Evolutionary conservation across 1,140 invertebrate genomes (phyloP).

Genomic region (Cyrtorhinus lividipennis): DNA sequence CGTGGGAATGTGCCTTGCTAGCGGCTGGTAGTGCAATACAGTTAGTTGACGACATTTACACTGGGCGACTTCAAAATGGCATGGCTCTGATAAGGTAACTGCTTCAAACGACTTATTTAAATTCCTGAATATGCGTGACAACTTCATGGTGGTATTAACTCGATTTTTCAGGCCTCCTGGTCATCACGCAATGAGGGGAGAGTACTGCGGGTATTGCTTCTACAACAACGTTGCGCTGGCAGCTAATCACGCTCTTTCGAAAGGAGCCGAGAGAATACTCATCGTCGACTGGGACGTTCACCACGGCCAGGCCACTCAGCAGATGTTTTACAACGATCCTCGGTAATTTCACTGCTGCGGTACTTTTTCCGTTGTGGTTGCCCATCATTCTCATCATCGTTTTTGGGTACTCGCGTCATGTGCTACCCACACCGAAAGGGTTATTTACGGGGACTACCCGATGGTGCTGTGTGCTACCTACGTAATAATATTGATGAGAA

Average conservation of each 20-base stretch:
- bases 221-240: slow-evolving; percentile 95
- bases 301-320: slow-evolving; percentile 89
- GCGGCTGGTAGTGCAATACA: slow-evolving; percentile 68
- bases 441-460: too few species aligned
- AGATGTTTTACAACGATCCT: slow-evolving; percentile 85
- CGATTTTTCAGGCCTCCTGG: slow-evolving; percentile 75
- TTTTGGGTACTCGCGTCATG: too few species aligned
- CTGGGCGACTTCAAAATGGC: slow-evolving; percentile 61
- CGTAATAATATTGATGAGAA: too few species aligned
- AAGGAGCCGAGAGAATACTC: slow-evolving; percentile 49
- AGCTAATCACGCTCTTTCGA: slow-evolving; percentile 58
- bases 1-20: slow-evolving; percentile 58
- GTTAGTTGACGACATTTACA: slow-evolving; percentile 55
- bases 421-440: too few species aligned
- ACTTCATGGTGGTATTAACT: too few species aligned
- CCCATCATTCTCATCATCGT: too few species aligned
- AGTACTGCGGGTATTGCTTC: slow-evolving; percentile 87
- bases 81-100: slow-evolving; percentile 54
- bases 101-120: too few species aligned
- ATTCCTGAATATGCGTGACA: too few species aligned
- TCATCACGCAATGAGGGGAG: slow-evolving; percentile 85
- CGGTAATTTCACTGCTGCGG: too few species aligned
- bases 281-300: slow-evolving; percentile 98
- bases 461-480: too few species aligned
- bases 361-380: too few species aligned